A percentile compares a stretch with the other conserved stretches of the same genome.
Evolutionary conservation across 2,113 vertebrate genomes (phyloP).

Genomic region (Peromyscus maniculatus): DNA sequence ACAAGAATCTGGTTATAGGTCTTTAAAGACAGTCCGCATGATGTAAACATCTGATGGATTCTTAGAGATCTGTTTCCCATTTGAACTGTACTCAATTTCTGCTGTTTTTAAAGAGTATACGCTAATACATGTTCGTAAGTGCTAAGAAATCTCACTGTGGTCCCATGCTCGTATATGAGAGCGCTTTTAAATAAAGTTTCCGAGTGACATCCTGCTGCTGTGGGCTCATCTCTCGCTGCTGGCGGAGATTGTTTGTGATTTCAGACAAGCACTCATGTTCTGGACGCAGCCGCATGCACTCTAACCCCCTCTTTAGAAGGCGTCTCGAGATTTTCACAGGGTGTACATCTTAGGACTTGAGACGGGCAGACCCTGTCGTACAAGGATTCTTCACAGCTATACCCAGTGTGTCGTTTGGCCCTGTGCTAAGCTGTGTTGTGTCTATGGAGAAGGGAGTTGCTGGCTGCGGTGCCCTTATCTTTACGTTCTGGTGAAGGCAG

Average conservation of each 20-base stretch:
- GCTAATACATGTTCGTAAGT: conserved; percentile 75
- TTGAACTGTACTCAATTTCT: conserved; percentile 62
- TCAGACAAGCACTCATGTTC: not conserved
- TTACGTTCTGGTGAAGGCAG: not conserved
- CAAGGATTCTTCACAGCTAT: not conserved
- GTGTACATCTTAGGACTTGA: not conserved
- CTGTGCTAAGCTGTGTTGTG: not conserved
- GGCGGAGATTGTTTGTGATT: not conserved
- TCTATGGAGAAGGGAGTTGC: not conserved
- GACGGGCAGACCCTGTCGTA: not conserved
- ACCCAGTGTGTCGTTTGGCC: not conserved
- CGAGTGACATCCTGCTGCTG: not conserved
- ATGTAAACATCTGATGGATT: conserved; percentile 64
- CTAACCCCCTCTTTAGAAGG: not conserved
- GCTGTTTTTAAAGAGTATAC: conserved; percentile 38
- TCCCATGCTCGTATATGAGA: conserved; percentile 5
- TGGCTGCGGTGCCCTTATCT: not conserved
- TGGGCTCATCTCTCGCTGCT: not conserved
- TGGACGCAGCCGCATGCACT: accelerated
- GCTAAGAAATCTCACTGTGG: conserved; percentile 36
- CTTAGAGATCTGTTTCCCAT: conserved; percentile 75
- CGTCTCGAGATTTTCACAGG: not conserved
- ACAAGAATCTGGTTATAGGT: conserved; percentile 65
- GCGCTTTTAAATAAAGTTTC: conserved; percentile 39
- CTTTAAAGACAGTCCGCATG: conserved; percentile 72